Evolutionary conservation across 2,797 vertebrate species (phyloP).

Genomic region (Megalops cyprinoides): DNA sequence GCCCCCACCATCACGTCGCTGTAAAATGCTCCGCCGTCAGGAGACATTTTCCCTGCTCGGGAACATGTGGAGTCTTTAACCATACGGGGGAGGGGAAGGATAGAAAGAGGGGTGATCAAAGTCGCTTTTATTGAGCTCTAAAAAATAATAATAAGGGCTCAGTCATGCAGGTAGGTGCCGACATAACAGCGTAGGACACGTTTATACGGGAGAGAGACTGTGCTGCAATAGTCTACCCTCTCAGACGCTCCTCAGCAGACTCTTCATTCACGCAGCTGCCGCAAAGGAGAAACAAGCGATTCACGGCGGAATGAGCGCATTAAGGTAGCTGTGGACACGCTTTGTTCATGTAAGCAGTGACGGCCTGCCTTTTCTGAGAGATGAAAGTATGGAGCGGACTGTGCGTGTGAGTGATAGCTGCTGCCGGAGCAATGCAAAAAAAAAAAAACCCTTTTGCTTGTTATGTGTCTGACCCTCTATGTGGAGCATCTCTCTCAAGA

Average conservation of each 20-base stretch:
- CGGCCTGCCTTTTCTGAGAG: not conserved
- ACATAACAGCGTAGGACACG: not conserved
- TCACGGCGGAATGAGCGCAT: not conserved
- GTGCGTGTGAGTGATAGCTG: not conserved
- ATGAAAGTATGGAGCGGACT: not conserved
- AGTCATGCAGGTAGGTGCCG: not conserved
- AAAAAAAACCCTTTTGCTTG: not conserved
- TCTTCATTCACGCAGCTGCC: not conserved
- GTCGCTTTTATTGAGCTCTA: conserved; percentile 26
- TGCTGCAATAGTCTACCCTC: not conserved
- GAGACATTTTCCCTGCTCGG: not conserved
- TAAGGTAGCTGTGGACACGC: not conserved
- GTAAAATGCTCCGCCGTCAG: not conserved
- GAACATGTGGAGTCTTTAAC: not conserved
- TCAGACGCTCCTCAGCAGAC: not conserved
- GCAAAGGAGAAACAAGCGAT: not conserved
- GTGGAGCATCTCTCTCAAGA: too few species aligned
- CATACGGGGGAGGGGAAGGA: not conserved
- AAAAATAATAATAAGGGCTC: conserved; percentile 27
- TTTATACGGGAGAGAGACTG: not conserved
- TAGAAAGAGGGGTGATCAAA: conserved; percentile 7
- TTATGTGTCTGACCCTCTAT: not conserved
- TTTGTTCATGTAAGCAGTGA: not conserved
- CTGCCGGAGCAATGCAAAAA: not conserved
- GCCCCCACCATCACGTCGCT: not conserved